Evolutionary conservation across 2,113 vertebrate species (phyloP).

Genomic region (Microcebus lehilahytsara): DNA sequence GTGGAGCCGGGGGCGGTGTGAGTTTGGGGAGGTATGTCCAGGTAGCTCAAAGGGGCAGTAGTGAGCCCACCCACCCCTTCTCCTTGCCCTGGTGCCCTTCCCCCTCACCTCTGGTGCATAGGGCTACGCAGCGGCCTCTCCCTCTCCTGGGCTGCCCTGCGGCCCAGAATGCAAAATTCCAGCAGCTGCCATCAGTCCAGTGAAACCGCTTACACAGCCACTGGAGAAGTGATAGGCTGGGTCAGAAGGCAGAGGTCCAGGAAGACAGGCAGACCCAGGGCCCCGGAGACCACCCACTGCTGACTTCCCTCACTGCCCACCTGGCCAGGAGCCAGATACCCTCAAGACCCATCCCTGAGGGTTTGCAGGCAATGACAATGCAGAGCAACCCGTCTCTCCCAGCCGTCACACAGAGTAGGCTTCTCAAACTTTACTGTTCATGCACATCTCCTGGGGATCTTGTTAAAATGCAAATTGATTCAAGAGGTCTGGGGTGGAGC

Average conservation of each 20-base stretch:
- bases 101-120: conserved; percentile 41
- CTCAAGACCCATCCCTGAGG: neutral
- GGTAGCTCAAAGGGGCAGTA: neutral
- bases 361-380: neutral
- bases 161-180: conserved; percentile 66
- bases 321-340: neutral
- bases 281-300: neutral
- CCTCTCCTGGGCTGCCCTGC: accelerated
- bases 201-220: accelerated
- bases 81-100: neutral
- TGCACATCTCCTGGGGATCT: neutral
- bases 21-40: neutral
- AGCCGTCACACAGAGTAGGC: neutral
- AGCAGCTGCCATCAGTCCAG: neutral
- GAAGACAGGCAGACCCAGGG: neutral
- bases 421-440: neutral
- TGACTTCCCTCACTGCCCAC: neutral
- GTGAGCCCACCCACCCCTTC: neutral
- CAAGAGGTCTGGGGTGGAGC: too few species aligned
- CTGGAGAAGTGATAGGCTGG: neutral
- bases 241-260: neutral
- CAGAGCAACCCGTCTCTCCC: too few species aligned
- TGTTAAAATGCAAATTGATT: neutral
- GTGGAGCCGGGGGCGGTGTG: neutral
- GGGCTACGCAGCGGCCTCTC: neutral